These are phyloP conservation scores for Porites divaricata DNA, from an alignment of 92 coral and sea anemone species.

Conservation along the genomic window DNA sequence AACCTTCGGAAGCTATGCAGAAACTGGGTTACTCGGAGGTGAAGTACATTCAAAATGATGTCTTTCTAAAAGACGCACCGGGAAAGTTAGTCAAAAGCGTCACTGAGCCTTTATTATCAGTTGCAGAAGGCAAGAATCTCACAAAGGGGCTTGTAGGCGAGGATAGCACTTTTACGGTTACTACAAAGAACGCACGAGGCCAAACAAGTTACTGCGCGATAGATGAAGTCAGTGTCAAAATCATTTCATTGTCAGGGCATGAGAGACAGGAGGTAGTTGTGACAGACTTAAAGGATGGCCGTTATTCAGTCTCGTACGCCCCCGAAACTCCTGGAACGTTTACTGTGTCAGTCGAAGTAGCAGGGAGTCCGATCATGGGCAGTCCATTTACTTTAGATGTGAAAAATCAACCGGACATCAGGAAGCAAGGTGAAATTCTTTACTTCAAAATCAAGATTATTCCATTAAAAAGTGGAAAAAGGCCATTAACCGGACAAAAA, in stretches of 20 bases:
- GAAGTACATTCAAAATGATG: conserved; percentile 11
- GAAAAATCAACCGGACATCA: neutral
- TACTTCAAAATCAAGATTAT: too few species aligned
- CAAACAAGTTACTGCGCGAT: conserved; percentile 16
- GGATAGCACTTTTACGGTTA: conserved; percentile 1
- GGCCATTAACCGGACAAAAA: too few species aligned
- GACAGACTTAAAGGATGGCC: conserved; percentile 1
- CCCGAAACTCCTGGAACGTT: conserved; percentile 1
- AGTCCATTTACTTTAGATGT: conserved; percentile 16
- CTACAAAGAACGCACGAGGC: conserved; percentile 9
- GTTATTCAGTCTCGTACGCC: conserved; percentile 1
- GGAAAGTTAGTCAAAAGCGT: conserved; percentile 2
- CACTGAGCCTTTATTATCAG: conserved; percentile 1
- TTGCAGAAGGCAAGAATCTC: conserved; percentile 2
- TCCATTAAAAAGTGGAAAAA: too few species aligned
- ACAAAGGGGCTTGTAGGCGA: neutral
- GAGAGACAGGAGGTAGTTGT: neutral
- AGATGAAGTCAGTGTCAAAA: neutral
- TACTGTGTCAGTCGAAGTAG: conserved; percentile 3
- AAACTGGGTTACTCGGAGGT: neutral
- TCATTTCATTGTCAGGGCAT: neutral
- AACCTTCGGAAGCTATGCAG: neutral
- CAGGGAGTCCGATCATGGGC: neutral
- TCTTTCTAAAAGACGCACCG: neutral
- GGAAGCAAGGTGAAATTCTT: too few species aligned